These are phyloP conservation scores for Saxidomus purpurata DNA, from an alignment of 1,140 invertebrate species.

Conservation along the genomic window DNA sequence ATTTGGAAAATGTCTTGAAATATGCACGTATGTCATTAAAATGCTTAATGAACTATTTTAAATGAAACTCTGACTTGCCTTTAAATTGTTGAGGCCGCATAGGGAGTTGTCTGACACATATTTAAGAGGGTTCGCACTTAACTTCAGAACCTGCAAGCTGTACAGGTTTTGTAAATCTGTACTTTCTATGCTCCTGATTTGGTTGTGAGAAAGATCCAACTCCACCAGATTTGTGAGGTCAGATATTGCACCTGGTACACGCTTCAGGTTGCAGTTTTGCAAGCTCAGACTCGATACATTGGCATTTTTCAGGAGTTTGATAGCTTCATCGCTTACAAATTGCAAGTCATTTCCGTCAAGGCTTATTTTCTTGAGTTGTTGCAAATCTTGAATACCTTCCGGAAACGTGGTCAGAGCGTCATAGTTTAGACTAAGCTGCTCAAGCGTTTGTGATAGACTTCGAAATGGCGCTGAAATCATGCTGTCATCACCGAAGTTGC, in stretches of 20 bases:
- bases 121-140: slow-evolving; percentile 45
- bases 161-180: slow-evolving; percentile 52
- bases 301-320: slow-evolving; percentile 30
- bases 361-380: not conserved
- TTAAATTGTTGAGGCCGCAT: slow-evolving; percentile 27
- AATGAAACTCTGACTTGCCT: too few relatives aligned
- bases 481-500: slow-evolving; percentile 36
- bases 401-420: slow-evolving; percentile 64
- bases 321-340: slow-evolving; percentile 64
- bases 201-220: slow-evolving; percentile 48
- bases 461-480: slow-evolving; percentile 40
- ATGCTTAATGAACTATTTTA: too few relatives aligned
- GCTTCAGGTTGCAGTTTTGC: slow-evolving; percentile 50
- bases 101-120: slow-evolving; percentile 61
- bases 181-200: slow-evolving; percentile 63
- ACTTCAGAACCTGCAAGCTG: not conserved
- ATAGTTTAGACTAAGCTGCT: slow-evolving; percentile 50
- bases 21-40: too few relatives aligned
- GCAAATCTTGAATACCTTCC: slow-evolving; percentile 41
- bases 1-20: too few relatives aligned
- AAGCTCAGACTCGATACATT: slow-evolving; percentile 50
- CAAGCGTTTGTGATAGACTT: slow-evolving; percentile 8
- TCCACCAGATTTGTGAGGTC: slow-evolving; percentile 18
- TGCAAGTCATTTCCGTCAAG: slow-evolving; percentile 58
- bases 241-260: slow-evolving; percentile 56